phyloP scores from a whole-genome alignment of 2,797 vertebrate species.

The Botia almorhae region DNA sequence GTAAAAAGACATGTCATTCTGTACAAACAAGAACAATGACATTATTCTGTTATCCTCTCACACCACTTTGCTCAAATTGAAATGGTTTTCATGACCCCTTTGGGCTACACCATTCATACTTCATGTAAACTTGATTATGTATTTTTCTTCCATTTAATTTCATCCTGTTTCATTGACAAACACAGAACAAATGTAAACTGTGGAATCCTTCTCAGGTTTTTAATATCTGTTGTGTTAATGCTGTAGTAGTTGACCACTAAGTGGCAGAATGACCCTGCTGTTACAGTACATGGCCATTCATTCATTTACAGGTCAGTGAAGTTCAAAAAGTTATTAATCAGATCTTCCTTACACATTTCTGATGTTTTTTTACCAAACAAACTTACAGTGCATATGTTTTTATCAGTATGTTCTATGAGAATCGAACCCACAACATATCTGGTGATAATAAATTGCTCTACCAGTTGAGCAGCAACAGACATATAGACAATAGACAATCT shows the following conservation, averaged over 20 bases:
- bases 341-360: background rate
- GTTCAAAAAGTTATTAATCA: slow-evolving; percentile 1
- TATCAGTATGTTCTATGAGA: no score
- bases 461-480: no score
- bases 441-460: no score
- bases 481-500: background rate
- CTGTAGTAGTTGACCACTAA: background rate
- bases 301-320: background rate
- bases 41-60: background rate
- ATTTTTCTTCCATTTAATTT: background rate
- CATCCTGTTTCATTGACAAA: background rate
- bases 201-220: background rate
- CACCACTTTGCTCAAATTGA: background rate
- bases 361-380: background rate
- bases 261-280: slow-evolving; percentile 11
- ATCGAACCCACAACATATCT: no score
- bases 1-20: background rate
- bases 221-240: background rate
- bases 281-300: background rate
- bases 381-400: no score
- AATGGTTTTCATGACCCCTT: background rate
- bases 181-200: background rate
- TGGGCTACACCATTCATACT: background rate
- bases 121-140: background rate
- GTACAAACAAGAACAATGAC: background rate